A percentile compares a stretch with the other conserved stretches of the same genome.
These are phyloP conservation scores for Acromyrmex heyeri DNA, from an alignment of 1,140 invertebrate genomes.

Conservation along the genomic window DNA sequence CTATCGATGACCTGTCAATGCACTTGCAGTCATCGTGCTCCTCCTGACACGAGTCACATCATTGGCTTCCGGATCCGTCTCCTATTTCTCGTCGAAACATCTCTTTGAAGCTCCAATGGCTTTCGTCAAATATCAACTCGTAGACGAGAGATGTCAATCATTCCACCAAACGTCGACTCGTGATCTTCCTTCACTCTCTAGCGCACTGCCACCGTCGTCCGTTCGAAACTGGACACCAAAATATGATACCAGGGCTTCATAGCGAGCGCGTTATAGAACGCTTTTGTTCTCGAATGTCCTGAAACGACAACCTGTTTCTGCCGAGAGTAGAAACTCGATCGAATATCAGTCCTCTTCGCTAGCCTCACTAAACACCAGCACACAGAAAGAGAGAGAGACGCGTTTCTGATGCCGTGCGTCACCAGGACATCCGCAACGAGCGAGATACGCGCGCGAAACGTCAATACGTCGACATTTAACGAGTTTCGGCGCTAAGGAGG, in stretches of 20 bases:
- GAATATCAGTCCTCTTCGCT: background rate
- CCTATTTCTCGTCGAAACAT: constrained; percentile 41
- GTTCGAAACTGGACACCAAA: background rate
- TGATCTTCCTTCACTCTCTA: background rate
- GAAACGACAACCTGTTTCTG: constrained; percentile 22
- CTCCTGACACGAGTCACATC: constrained; percentile 16
- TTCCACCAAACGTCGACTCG: background rate
- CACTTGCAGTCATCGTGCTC: constrained; percentile 38
- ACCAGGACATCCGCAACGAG: constrained; percentile 35
- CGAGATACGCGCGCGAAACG: constrained; percentile 67
- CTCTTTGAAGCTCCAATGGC: background rate
- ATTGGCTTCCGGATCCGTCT: background rate
- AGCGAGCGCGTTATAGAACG: background rate
- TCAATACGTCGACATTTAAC: constrained; percentile 62
- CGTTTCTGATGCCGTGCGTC: constrained; percentile 27
- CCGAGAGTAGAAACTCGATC: background rate
- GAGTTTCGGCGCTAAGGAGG: constrained; percentile 62
- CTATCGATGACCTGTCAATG: constrained; percentile 38
- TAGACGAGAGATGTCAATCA: background rate
- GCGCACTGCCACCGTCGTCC: constrained; percentile 4
- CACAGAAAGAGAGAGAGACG: constrained; percentile 21
- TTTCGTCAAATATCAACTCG: background rate
- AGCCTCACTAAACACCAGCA: constrained; percentile 61
- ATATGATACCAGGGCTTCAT: background rate
- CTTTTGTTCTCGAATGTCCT: background rate